A percentile compares a stretch with the other conserved stretches of the same genome.
phyloP scores from a whole-genome alignment of 2,797 vertebrate species.

The Siniperca obscura region DNA sequence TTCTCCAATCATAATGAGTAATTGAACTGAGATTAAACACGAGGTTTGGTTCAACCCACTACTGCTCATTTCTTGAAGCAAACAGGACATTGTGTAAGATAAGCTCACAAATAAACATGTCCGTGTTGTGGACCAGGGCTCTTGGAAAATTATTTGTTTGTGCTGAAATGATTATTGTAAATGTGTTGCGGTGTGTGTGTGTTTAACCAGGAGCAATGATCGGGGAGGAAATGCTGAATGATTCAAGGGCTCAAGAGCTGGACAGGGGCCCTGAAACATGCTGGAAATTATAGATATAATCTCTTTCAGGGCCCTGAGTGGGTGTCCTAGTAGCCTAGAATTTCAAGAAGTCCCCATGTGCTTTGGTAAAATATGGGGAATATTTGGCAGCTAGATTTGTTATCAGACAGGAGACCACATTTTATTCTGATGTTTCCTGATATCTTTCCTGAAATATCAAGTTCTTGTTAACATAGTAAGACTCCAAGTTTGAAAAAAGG shows the following conservation, averaged over 20 bases:
- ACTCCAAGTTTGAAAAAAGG: background rate
- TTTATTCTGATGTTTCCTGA: too few species aligned
- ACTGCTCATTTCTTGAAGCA: background rate
- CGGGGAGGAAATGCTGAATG: background rate
- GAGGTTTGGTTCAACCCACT: background rate
- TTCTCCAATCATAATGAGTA: background rate
- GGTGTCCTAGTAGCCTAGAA: too few species aligned
- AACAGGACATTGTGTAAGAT: conserved; percentile 15
- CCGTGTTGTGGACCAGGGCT: background rate
- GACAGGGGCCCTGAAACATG: background rate
- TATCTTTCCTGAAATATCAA: background rate
- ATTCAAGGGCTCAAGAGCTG: background rate
- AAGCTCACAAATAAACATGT: conserved; percentile 8
- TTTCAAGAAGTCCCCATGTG: background rate
- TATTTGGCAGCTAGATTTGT: background rate
- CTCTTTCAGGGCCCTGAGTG: background rate
- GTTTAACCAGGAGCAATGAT: background rate
- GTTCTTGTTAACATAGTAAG: background rate
- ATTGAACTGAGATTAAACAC: conserved; percentile 14
- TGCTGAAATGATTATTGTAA: background rate
- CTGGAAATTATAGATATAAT: background rate
- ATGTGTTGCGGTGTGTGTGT: background rate
- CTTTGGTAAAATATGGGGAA: background rate
- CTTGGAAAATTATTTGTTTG: conserved; percentile 22
- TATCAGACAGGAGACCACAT: background rate